Base-by-base conservation (phyloP, 2,888 invertebrate genomes). In the Scaptomyza cyrtandrae region DNA sequence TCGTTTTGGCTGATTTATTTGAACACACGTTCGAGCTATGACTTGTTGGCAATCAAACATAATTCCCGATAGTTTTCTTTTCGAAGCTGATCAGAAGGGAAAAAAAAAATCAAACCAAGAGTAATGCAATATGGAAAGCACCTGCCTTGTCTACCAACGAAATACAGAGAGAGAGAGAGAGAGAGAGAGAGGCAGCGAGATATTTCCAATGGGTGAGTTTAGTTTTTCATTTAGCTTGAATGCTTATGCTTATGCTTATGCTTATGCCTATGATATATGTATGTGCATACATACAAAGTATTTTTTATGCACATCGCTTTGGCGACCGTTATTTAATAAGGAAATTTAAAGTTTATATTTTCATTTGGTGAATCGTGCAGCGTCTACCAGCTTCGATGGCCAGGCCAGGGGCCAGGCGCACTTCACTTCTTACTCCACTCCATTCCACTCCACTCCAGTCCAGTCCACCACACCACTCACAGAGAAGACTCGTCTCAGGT, bases 261-360 rank as follows among this genome's bases (percentile, higher is more conserved):
- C 1, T 16, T 49, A 24, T 48, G 31, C 14, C 13, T 14, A 13
- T 29, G 41, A 43, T 43, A 39, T 52, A 39, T 52, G 52, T 52
- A 11, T 10, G 13, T 24, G 43, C n/a, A 60, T 29, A 29, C 27
- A n/a, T 29, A 37, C 41, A 33, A 13, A 33, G 46, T 33, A 29
- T 37, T 56, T 55, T 6, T 46, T 70, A 48, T 63, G 66, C 70
- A 39, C 39, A 60, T 72, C 78, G 78, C 70, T 83, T 67, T 63
- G 59, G 54, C 54, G 84, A 80, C 84, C 84, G 84, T 85, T 85
- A 85, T 85, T 85, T 85, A 85, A 88, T 85, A 85, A 88, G 86
- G 80, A 85, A 88, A 80, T 70, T 83, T 72, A 74, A 80, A 75
- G 69, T 77, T 79, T 66, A 77, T 72, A 78, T 79, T 79, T 79